phyloP scores from a whole-genome alignment of 2,113 vertebrate species.

The Okapia johnstoni region DNA sequence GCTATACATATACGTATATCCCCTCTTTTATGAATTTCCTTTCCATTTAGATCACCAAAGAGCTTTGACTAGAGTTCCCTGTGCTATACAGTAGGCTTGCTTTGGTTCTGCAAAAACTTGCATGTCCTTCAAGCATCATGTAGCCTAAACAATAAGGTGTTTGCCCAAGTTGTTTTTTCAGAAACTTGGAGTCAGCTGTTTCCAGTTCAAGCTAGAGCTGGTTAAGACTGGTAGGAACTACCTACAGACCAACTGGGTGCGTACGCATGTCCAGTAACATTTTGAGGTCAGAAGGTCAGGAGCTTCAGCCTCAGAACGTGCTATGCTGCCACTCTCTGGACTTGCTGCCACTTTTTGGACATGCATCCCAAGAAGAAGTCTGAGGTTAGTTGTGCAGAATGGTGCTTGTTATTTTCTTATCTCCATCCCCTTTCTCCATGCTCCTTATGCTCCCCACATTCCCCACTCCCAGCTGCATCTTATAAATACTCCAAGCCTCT shows the following conservation, averaged over 20 bases:
- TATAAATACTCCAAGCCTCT: background rate
- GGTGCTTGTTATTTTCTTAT: background rate
- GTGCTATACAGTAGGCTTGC: background rate
- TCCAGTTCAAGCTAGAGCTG: background rate
- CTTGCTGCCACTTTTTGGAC: background rate
- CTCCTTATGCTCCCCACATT: background rate
- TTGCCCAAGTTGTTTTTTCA: background rate
- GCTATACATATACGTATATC: background rate
- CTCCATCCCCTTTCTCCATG: background rate
- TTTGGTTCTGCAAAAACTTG: background rate
- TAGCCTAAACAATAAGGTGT: background rate
- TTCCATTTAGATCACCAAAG: background rate
- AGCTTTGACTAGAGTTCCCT: background rate
- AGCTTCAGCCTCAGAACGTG: background rate
- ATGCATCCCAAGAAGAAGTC: background rate
- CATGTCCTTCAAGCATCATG: background rate
- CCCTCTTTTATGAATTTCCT: background rate
- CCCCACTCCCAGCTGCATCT: background rate
- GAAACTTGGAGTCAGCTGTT: background rate
- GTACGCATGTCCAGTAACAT: background rate
- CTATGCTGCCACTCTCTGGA: background rate
- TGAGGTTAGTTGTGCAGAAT: background rate
- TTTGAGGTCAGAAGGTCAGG: background rate
- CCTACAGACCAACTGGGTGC: background rate
- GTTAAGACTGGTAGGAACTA: background rate